Evolutionary conservation across 2,888 invertebrate genomes (phyloP), one percentile per base, ranked within the genome.

Genomic region (Apantesis nais): DNA sequence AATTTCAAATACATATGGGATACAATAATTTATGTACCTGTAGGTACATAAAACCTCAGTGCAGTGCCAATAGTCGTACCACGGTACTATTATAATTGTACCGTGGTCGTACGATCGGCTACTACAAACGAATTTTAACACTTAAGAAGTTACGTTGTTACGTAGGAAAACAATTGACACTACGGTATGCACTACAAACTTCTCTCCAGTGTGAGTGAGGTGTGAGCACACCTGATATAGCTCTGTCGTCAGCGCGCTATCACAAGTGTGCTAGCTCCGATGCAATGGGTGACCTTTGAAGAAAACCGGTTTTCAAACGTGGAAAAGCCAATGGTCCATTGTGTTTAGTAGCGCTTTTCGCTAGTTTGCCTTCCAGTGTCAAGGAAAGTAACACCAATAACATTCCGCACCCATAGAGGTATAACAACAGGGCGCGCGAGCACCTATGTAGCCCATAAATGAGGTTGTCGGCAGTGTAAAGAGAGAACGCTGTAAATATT

Each of bases 221-320:
- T n/a, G n/a, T n/a, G 34, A 34, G 22, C 9, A 31, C 22, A 22
- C 34, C 34, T n/a, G 61, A n/a, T 37, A 9, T 19, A 37, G 11
- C 14, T 34, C 34, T 12, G 37, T 37, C 16, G 58, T 29, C 29
- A 29, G 14, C 16, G 29, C 58, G 7, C 5, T 12, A 12, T 52
- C 22, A 52, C 22, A 55, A 12, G 55, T 55, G 55, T 9, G 55
- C 12, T 25, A n/a, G 25, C 11, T 4, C 1, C 16, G 55, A 14
- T 58, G 29, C 16, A 29, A 2, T 14, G 58, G 16, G 25, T 60
- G 34, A 31, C n/a, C 60, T 19, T 25, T 25, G n/a, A 1, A 25
- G 16, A 8, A 25, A 67, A 67, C 44, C 44, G 61, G 67, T 67
- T 61, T 22, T 16, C 31, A 41, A 61, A 48, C 41, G 61, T 34